Conservation (phyloP, 2,888 invertebrate species). For the Lochmaea capreae region DNA sequence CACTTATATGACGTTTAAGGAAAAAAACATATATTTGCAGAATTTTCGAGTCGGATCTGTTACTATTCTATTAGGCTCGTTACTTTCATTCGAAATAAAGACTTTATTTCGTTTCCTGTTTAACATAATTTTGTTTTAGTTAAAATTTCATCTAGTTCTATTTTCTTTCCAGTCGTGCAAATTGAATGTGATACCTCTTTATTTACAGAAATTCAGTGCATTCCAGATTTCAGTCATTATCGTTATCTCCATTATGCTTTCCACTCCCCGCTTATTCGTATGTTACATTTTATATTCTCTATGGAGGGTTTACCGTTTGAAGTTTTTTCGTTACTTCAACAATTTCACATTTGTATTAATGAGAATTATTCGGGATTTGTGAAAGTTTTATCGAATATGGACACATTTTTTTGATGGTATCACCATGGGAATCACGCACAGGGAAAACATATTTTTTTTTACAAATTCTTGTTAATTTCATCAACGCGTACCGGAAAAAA, state of each 20-base stretch:
- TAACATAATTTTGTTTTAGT: background rate
- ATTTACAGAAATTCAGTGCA: background rate
- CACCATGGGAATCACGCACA: background rate
- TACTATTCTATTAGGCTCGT: too few relatives aligned
- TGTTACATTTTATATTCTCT: conserved; percentile 15
- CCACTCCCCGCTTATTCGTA: conserved; percentile 19
- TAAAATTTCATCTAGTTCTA: background rate
- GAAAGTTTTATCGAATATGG: conserved; percentile 1
- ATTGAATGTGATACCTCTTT: conserved; percentile 1
- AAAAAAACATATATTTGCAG: too few relatives aligned
- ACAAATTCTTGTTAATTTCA: background rate
- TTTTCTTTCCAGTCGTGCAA: background rate
- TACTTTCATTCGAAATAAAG: too few relatives aligned
- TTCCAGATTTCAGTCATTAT: conserved; percentile 8
- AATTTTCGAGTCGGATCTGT: too few relatives aligned
- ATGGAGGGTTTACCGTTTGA: background rate
- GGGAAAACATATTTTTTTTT: background rate
- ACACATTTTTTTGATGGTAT: background rate
- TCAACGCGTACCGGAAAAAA: background rate
- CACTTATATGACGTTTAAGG: too few relatives aligned
- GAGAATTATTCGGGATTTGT: background rate
- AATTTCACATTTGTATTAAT: conserved; percentile 11
- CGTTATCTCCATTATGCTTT: conserved; percentile 33
- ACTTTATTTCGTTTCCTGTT: background rate
- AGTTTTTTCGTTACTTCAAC: background rate